A percentile compares a stretch with the other conserved stretches of the same genome.
phyloP scores from a whole-genome alignment of 2,113 vertebrate species.

The Caracal caracal region DNA sequence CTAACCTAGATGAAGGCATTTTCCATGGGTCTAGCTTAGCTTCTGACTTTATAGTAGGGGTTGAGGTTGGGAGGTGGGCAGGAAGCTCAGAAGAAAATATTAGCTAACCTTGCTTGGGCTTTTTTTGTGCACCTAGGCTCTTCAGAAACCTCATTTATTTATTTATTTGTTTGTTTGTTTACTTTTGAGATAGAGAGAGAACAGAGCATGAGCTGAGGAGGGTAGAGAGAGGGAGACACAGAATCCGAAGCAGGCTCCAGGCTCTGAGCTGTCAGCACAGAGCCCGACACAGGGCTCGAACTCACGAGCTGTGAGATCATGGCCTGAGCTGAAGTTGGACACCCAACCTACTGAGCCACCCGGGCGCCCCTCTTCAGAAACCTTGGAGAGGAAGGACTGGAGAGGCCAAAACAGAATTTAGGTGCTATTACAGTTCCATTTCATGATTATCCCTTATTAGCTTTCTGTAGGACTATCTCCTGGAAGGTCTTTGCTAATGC shows the following conservation, averaged over 20 bases:
- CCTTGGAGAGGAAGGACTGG: background rate
- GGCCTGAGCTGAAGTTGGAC: too few relatives aligned
- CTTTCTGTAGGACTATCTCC: background rate
- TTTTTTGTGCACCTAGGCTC: background rate
- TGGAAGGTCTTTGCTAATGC: background rate
- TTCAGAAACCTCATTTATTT: background rate
- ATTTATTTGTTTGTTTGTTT: too few relatives aligned
- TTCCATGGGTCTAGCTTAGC: background rate
- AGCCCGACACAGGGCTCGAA: too few relatives aligned
- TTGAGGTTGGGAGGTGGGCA: accelerated
- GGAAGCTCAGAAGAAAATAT: background rate
- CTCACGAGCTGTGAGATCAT: too few relatives aligned
- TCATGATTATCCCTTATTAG: background rate
- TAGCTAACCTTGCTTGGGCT: background rate
- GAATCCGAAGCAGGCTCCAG: too few relatives aligned
- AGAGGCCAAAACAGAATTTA: background rate
- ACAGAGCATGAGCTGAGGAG: too few relatives aligned
- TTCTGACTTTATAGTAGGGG: background rate
- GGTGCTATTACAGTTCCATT: accelerated
- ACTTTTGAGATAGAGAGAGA: too few relatives aligned
- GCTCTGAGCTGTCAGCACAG: too few relatives aligned
- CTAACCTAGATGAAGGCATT: background rate
- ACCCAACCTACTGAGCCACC: too few relatives aligned
- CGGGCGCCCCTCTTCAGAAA: background rate
- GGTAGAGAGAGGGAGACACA: too few relatives aligned